Evolutionary conservation across 2,797 vertebrate species (phyloP).

Genomic region (Silurus lanzhouensis): DNA sequence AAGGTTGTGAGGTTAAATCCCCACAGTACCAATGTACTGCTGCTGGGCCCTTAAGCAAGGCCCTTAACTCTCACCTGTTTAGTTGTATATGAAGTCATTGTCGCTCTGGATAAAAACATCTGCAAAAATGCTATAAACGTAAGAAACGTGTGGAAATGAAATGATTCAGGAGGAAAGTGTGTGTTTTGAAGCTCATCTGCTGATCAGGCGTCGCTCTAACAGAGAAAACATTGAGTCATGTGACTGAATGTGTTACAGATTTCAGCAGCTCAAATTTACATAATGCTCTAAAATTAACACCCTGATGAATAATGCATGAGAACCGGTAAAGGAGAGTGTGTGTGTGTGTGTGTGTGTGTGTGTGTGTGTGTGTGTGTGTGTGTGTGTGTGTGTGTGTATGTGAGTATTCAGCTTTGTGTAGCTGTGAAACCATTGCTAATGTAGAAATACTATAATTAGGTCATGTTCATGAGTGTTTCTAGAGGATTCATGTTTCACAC

Average conservation of each 20-base stretch:
- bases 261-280: not conserved
- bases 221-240: not conserved
- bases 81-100: too few species aligned
- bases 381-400: not conserved
- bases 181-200: not conserved
- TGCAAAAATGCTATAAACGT: not conserved
- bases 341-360: not conserved
- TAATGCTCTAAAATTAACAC: slow-evolving; percentile 12
- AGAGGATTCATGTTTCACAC: not conserved
- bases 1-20: too few species aligned
- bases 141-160: not conserved
- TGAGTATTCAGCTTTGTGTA: not conserved
- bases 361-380: not conserved
- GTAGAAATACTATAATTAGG: not conserved
- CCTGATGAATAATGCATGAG: slow-evolving; percentile 12
- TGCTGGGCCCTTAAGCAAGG: too few species aligned
- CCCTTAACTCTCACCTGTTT: too few species aligned
- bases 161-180: not conserved
- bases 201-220: not conserved
- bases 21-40: too few species aligned
- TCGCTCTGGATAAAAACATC: too few species aligned
- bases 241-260: not conserved
- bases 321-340: not conserved
- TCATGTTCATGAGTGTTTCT: not conserved
- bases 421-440: not conserved